Conservation (phyloP, 2,113 vertebrate genomes). For the Amblyopsis rosae region DNA sequence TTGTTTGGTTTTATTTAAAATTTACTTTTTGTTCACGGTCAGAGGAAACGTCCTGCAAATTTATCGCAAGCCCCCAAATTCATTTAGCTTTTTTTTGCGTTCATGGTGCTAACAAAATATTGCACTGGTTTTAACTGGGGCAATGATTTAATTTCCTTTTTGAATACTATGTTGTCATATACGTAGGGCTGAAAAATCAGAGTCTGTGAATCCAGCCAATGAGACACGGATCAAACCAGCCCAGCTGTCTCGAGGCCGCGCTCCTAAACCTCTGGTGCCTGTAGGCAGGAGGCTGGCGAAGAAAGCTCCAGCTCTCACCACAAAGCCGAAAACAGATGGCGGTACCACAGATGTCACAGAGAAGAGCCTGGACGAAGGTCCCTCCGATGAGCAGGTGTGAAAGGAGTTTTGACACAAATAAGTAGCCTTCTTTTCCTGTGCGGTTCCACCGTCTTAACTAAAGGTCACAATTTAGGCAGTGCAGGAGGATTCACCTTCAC, state of each 20-base stretch:
- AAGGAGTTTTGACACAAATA: neutral
- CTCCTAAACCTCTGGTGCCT: constrained; percentile 57
- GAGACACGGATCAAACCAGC: constrained; percentile 52
- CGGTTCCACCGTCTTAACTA: neutral
- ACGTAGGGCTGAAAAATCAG: constrained; percentile 46
- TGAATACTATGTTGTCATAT: neutral
- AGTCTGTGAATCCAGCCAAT: constrained; percentile 45
- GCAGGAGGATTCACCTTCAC: neutral
- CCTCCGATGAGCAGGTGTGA: constrained; percentile 38
- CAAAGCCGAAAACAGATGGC: constrained; percentile 31
- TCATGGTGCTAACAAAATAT: neutral
- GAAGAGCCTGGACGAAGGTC: constrained; percentile 4
- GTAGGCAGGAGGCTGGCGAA: constrained; percentile 47
- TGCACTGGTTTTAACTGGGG: no score
- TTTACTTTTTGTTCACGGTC: no score
- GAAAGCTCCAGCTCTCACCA: constrained; percentile 35
- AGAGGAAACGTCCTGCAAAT: no score
- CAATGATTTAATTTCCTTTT: neutral
- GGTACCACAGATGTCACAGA: constrained; percentile 8
- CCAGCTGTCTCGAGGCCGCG: constrained; percentile 56
- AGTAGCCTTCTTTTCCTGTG: neutral
- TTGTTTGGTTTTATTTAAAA: no score
- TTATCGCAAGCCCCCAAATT: no score
- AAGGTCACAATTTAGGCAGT: constrained; percentile 31
- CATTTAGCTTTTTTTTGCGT: neutral